phyloP scores from a whole-genome alignment of 2,113 vertebrate genomes.

The Oceanodroma tethys region DNA sequence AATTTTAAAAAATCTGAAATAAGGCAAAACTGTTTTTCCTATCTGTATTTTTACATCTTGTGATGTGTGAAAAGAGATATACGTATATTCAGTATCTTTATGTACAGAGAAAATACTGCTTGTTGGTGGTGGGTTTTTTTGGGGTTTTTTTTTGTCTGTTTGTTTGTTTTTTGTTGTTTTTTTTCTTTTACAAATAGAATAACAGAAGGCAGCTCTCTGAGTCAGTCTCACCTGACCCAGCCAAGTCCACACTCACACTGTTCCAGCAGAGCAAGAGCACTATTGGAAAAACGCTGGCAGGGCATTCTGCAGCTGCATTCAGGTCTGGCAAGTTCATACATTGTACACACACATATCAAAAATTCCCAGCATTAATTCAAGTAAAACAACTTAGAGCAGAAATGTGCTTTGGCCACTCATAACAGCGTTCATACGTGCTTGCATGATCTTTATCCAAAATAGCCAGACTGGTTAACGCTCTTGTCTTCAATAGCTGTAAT shows the following conservation, averaged over 20 bases:
- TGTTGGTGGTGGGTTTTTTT: no score
- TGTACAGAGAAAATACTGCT: not conserved
- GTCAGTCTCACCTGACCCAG: constrained; percentile 7
- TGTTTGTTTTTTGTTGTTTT: no score
- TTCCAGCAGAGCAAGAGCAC: not conserved
- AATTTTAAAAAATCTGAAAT: not conserved
- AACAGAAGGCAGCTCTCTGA: constrained; percentile 22
- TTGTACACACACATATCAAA: not conserved
- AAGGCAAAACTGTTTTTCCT: not conserved
- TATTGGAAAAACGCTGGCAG: not conserved
- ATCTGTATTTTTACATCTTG: not conserved
- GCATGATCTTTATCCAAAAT: not conserved
- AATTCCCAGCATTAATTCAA: not conserved
- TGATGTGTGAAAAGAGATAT: not conserved
- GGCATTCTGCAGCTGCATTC: not conserved
- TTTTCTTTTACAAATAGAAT: not conserved
- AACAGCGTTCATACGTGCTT: rapidly evolving
- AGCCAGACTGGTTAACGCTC: not conserved
- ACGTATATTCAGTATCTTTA: not conserved
- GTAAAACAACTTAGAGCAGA: not conserved
- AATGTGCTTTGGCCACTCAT: not conserved
- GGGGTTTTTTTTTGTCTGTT: no score
- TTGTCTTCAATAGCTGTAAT: not conserved
- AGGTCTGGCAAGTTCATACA: not conserved
- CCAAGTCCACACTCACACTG: not conserved